Percentiles rank a stretch among this genome's conserved stretches.
Conservation (phyloP, 30 jellyfish, hydroid and myxozoan genomes). For the Catostylus mosaicus region DNA sequence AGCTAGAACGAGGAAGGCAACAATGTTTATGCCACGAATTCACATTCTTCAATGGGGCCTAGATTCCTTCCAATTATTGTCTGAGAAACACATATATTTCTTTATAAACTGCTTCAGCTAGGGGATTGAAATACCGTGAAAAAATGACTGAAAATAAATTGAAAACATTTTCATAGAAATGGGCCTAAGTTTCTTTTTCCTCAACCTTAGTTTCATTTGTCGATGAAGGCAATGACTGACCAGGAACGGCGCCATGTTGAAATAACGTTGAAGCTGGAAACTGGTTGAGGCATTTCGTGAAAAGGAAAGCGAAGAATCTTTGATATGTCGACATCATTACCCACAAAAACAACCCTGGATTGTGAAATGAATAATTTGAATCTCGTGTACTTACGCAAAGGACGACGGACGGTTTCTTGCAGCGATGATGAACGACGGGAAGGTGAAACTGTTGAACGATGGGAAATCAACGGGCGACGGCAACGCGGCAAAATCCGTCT, state of each 20-base stretch:
- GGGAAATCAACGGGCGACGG: constrained; percentile 55
- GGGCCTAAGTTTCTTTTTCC: constrained; percentile 10
- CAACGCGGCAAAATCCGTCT: too few species aligned
- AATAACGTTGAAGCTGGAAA: background rate
- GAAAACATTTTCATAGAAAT: background rate
- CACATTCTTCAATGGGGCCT: too few species aligned
- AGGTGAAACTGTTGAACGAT: constrained; percentile 63
- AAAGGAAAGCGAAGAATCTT: background rate
- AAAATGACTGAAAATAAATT: too few species aligned
- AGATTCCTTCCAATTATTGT: too few species aligned
- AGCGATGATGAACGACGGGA: constrained; percentile 94
- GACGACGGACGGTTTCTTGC: constrained; percentile 72
- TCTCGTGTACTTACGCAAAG: constrained; percentile 80
- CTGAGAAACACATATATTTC: too few species aligned
- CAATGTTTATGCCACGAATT: too few species aligned
- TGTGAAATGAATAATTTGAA: constrained; percentile 21
- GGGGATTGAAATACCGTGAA: too few species aligned
- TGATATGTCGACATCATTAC: background rate
- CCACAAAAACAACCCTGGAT: background rate
- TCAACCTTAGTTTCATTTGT: background rate
- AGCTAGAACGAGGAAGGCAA: too few species aligned
- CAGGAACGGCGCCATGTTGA: constrained; percentile 19
- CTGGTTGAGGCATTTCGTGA: background rate
- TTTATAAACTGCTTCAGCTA: too few species aligned
- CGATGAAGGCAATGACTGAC: background rate